Evolutionary conservation across 1,140 invertebrate genomes (phyloP), one percentile per base, ranked within the genome.

Genomic region (Diorhabda elongata): DNA sequence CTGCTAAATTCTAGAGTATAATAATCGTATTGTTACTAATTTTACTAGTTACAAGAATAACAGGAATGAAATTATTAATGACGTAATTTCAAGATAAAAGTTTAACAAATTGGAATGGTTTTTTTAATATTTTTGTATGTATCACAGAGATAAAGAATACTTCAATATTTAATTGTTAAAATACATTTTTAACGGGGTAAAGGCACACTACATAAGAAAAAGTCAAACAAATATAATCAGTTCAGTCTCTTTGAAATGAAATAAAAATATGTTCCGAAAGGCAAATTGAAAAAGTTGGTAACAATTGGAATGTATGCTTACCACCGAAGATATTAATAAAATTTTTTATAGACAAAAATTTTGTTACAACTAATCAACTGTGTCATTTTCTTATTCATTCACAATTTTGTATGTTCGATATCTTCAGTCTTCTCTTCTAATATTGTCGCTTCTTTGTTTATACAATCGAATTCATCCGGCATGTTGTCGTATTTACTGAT

Each of bases 401-500:
- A 74, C 44, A 74, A 69, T 52, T 74, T 72, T 5, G 71, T 71
- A 44, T 71, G 63, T 62, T 74, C 73, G 69, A 67, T 68, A 58
- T 72, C 70, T 41, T 71, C 69, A 70, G 69, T 70, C 70, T 71
- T 71, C 26, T 71, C 70, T 44, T 73, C 71, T 41, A 73, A 58
- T 52, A 75, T 71, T 1, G 70, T 69, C n/a, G 69, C 71, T 64
- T 73, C 74, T 6, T 68, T 71, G 5, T 60, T 58, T 4, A 61
- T 43, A 42, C 61, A 56, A 66, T 44, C 61, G 58, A 56, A 56
- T 65, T 58, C 60, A 41, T 63, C 69, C 43, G 60, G 61, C 9
- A 75, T 68, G 42, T 75, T 75, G 42, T 75, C 74, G 56, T 75
- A 75, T 58, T 67, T 68, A 45, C 74, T 75, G 56, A 73, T 67